phyloP scores from a whole-genome alignment of 1,140 invertebrate genomes.

The Atopsyche davidsoni region DNA sequence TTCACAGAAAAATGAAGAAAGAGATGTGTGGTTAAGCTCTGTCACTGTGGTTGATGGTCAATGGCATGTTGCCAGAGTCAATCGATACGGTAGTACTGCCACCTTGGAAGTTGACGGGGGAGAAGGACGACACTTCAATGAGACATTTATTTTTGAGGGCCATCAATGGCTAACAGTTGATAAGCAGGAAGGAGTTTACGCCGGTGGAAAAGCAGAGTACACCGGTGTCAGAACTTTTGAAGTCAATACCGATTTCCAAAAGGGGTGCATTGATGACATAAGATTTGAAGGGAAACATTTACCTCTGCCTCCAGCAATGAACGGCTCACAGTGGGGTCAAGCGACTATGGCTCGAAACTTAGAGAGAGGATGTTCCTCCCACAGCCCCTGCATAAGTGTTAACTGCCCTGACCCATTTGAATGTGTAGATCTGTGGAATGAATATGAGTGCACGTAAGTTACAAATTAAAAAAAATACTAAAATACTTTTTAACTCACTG shows the following conservation, averaged over 20 bases:
- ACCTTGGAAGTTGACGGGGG: slow-evolving; percentile 62
- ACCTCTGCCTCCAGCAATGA: slow-evolving; percentile 56
- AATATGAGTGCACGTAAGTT: slow-evolving; percentile 62
- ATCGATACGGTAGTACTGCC: slow-evolving; percentile 58
- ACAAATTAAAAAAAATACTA: slow-evolving; percentile 31
- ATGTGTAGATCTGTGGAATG: slow-evolving; percentile 63
- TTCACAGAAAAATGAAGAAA: slow-evolving; percentile 51
- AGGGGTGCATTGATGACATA: slow-evolving; percentile 45
- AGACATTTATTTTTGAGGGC: slow-evolving; percentile 55
- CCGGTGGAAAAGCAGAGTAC: slow-evolving; percentile 61
- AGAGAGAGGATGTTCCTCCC: slow-evolving; percentile 52
- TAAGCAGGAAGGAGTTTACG: slow-evolving; percentile 61
- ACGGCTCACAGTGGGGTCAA: slow-evolving; percentile 58
- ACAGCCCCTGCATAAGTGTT: slow-evolving; percentile 56
- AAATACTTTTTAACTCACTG: neutral
- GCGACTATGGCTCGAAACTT: slow-evolving; percentile 49
- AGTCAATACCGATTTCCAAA: slow-evolving; percentile 58
- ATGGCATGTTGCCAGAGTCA: slow-evolving; percentile 62
- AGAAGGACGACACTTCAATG: slow-evolving; percentile 64
- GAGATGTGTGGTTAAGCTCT: slow-evolving; percentile 51
- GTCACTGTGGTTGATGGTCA: slow-evolving; percentile 62
- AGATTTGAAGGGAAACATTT: slow-evolving; percentile 57
- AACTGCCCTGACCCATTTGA: slow-evolving; percentile 55
- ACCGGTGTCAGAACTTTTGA: slow-evolving; percentile 56
- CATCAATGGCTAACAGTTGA: slow-evolving; percentile 59